Evolutionary conservation across 1,140 invertebrate genomes (phyloP), one percentile per base, ranked within the genome.

Genomic region (Zaprionus nigranus): DNA sequence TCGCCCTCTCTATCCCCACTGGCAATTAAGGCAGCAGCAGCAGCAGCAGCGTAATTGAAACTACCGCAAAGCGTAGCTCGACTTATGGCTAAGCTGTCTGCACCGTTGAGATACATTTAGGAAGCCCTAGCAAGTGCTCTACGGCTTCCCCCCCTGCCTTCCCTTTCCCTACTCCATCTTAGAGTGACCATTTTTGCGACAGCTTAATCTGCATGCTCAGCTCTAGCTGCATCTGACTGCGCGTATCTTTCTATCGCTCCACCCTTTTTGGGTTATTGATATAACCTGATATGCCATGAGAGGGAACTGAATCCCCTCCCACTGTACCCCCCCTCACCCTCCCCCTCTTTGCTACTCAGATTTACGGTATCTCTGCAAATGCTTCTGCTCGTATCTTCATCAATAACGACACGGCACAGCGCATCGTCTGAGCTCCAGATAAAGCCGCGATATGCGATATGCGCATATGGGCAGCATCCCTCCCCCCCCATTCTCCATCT

Each of bases 181-280:
- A 24, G 36, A 22, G 17, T 62, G 60, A 51, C 43, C 46, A 51
- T 51, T 30, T 34, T 6, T 7, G 12, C 6, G 60, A 76, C 78
- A 78, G 72, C 81, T 80, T 79, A 81, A 68, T 81, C 62, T 60
- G 36, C 28, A 46, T 59, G 57, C 61, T 5, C 30, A 59, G 43
- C 43, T 64, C 43, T 36, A 40, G 30, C 36, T 54, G 12, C 20
- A 24, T 57, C 20, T 70, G 24, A 36, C 38, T 40, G 38, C 38
- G 5, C 5, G 43, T 46, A 46, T 51, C 46, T 59, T 73, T 38
- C 65, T 70, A 64, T 61, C 74, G 90, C 83, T 92, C 86, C 90
- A 91, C 90, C 90, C 90, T 85, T 92, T 92, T 91, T 87, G 75
- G 86, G 83, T 92, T 91, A 91, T 92, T 92, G 90, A 92, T 91